Base-by-base conservation (phyloP, 2,888 invertebrate species). In the Lycia hirtaria region DNA sequence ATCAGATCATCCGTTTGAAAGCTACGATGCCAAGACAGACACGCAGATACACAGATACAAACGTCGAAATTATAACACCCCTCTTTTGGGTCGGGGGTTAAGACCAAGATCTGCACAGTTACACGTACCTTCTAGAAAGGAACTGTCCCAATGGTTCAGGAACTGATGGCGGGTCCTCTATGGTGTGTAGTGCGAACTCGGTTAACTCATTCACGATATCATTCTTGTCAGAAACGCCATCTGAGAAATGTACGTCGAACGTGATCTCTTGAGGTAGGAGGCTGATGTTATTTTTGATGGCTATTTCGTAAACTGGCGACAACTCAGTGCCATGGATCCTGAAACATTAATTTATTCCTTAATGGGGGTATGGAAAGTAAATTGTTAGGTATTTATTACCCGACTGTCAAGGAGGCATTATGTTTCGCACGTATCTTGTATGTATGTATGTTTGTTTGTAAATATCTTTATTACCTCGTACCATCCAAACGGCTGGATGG, bases 341-440 rank as follows among this genome's bases (percentile, higher is more conserved):
- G 7, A 24, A 1, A 38, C 12, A 2, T 12, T 32, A 73, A 30
- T 12, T 30, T 30, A 30, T 12, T n/a, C 0, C 9, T n/a, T 30
- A 1, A 12, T 12, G 3, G 4, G 12, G 4, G 4, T 30, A 4
- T 12, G 12, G n/a, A n/a, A n/a, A n/a, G n/a, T n/a, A n/a, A n/a
- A n/a, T n/a, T n/a, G n/a, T n/a, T n/a, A n/a, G n/a, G n/a, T n/a
- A n/a, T n/a, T n/a, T n/a, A n/a, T n/a, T n/a, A n/a, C n/a, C n/a
- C n/a, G n/a, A n/a, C n/a, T n/a, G n/a, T n/a, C n/a, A n/a, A n/a
- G n/a, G n/a, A n/a, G n/a, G n/a, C n/a, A n/a, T n/a, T n/a, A n/a
- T n/a, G n/a, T n/a, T n/a, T n/a, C n/a, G n/a, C n/a, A n/a, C n/a
- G n/a, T n/a, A n/a, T n/a, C n/a, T n/a, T n/a, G n/a, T n/a, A n/a